A percentile compares a stretch with the other conserved stretches of the same genome.
Conservation (phyloP, 2,888 invertebrate genomes). For the Andrena camellia region DNA sequence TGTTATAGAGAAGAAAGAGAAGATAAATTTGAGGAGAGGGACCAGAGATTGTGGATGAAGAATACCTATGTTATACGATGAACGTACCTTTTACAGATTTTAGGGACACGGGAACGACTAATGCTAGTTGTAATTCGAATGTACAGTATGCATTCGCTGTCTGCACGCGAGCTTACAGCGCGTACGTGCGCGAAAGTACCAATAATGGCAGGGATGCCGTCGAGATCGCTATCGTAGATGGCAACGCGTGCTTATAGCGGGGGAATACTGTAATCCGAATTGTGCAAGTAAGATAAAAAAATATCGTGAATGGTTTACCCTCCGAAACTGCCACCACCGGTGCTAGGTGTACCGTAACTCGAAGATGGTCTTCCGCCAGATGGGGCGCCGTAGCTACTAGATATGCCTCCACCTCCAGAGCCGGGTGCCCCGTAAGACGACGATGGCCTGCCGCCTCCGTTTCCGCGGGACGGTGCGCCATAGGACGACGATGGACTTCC, state of each 20-base stretch:
- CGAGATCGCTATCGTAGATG: no score
- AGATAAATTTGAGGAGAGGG: background rate
- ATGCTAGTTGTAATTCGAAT: no score
- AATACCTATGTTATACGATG: no score
- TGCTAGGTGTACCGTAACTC: slow-evolving; percentile 86
- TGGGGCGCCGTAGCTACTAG: slow-evolving; percentile 82
- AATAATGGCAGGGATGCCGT: no score
- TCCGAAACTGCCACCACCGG: slow-evolving; percentile 84
- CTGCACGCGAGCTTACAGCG: no score
- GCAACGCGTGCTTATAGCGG: no score
- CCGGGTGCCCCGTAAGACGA: slow-evolving; percentile 81
- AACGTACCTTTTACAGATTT: no score
- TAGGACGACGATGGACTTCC: slow-evolving; percentile 84
- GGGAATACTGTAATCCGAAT: background rate
- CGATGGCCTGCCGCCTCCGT: slow-evolving; percentile 76
- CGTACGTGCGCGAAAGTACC: no score
- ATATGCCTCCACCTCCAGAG: slow-evolving; percentile 78
- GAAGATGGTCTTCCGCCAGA: slow-evolving; percentile 71
- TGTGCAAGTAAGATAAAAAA: slow-evolving; percentile 23
- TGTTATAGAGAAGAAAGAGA: background rate
- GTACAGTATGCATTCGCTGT: no score
- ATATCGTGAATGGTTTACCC: slow-evolving; percentile 53
- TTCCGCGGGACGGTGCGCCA: slow-evolving; percentile 72
- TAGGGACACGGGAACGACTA: no score
- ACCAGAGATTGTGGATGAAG: no score